Conservation (phyloP, 2,113 vertebrate species). For the Progne subis region DNA sequence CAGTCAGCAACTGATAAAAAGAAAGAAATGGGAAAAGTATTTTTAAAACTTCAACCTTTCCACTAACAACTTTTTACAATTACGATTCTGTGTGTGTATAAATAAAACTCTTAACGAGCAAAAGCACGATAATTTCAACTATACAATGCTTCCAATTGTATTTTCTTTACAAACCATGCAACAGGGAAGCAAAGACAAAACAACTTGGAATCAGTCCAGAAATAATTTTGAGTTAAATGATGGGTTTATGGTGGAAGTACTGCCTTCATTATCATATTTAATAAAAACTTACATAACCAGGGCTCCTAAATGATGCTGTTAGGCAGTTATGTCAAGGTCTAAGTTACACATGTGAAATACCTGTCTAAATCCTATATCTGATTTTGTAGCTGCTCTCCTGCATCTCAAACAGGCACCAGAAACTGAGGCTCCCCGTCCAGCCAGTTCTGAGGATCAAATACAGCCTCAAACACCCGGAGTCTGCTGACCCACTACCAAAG, state of each 20-base stretch:
- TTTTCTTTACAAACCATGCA: neutral
- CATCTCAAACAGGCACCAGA: neutral
- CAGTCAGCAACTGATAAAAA: neutral
- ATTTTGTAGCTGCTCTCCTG: neutral
- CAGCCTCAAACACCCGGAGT: neutral
- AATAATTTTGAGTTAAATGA: neutral
- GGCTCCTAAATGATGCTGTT: neutral
- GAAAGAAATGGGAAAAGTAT: neutral
- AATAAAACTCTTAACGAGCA: neutral
- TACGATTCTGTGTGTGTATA: neutral
- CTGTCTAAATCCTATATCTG: fast-evolving
- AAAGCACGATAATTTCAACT: neutral
- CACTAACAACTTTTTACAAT: neutral
- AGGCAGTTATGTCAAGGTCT: neutral
- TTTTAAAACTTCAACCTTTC: neutral
- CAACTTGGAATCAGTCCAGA: neutral
- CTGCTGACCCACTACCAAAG: neutral
- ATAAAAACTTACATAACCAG: neutral
- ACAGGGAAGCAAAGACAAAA: neutral
- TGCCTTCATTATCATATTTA: neutral
- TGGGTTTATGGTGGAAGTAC: neutral
- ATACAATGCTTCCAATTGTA: neutral
- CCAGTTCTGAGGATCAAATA: neutral
- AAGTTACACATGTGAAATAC: neutral
- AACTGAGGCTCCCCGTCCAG: neutral